A percentile compares a stretch with the other conserved stretches of the same genome.
Conservation (phyloP, 2,888 invertebrate genomes). For the Eristalis pertinax region DNA sequence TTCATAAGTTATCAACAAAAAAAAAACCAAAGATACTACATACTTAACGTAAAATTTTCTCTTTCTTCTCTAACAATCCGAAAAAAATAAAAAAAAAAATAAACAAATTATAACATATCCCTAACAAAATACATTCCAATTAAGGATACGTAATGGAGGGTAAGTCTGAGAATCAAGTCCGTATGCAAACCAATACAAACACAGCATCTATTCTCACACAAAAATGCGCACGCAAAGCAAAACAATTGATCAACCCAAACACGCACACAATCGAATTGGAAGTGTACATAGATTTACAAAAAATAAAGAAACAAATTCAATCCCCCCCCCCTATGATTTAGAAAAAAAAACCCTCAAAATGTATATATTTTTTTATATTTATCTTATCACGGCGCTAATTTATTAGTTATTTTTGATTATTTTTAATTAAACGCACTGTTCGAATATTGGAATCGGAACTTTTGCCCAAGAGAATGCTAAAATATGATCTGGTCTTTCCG, state of each 20-base stretch:
- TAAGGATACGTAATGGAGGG: slow-evolving; percentile 82
- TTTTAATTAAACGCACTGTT: slow-evolving; percentile 19
- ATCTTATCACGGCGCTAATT: slow-evolving; percentile 31
- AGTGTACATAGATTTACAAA: slow-evolving; percentile 42
- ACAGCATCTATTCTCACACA: slow-evolving; percentile 38
- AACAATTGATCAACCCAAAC: slow-evolving; percentile 1
- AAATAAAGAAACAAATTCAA: slow-evolving; percentile 6
- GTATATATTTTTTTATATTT: slow-evolving; percentile 1
- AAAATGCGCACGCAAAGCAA: slow-evolving; percentile 33
- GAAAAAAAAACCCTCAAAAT: slow-evolving; percentile 2
- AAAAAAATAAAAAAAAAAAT: slow-evolving; percentile 48
- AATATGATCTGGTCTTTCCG: not conserved
- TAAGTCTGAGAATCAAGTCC: slow-evolving; percentile 77
- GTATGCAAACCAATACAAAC: slow-evolving; percentile 6
- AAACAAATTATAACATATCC: slow-evolving; percentile 69
- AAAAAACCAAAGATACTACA: slow-evolving; percentile 31
- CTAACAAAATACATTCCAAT: slow-evolving; percentile 44
- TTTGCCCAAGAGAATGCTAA: too few species aligned
- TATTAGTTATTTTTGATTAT: not conserved
- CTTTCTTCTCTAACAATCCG: slow-evolving; percentile 69
- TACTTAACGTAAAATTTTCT: slow-evolving; percentile 60
- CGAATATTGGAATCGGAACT: not conserved
- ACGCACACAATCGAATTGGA: slow-evolving; percentile 45
- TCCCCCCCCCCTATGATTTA: slow-evolving; percentile 19
- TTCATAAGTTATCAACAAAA: slow-evolving; percentile 24